phyloP scores from a whole-genome alignment of 2,888 invertebrate genomes.

The Ditylenchus weischeri region DNA sequence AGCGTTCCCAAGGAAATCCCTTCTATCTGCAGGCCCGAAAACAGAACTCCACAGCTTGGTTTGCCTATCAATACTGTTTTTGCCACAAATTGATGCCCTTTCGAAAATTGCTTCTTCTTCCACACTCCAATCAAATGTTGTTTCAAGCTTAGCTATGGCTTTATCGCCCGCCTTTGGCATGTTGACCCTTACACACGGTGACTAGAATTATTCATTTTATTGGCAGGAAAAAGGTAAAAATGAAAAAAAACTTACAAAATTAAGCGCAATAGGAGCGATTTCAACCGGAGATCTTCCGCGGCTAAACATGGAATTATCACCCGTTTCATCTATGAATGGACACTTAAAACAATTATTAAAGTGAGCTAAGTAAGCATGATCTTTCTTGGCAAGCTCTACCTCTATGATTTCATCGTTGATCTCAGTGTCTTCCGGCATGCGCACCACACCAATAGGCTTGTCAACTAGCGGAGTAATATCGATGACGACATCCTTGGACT shows the following conservation, averaged over 20 bases:
- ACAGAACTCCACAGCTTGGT: slow-evolving; percentile 18
- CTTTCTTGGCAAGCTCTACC: background rate
- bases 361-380: background rate
- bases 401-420: background rate
- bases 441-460: slow-evolving; percentile 18
- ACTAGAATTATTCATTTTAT: no score
- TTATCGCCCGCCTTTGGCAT: no score
- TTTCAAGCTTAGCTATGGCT: no score
- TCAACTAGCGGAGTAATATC: slow-evolving; percentile 25
- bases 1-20: slow-evolving; percentile 18
- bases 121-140: slow-evolving; percentile 9
- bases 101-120: slow-evolving; percentile 10
- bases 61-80: background rate
- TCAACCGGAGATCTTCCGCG: no score
- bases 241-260: no score
- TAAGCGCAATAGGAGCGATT: no score
- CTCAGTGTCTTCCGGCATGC: slow-evolving; percentile 16
- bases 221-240: no score
- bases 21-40: slow-evolving; percentile 8
- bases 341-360: background rate
- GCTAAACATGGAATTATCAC: no score
- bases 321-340: no score
- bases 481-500: slow-evolving; percentile 12
- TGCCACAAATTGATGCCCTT: background rate
- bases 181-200: no score